Evolutionary conservation across 2,797 vertebrate genomes (phyloP).

Genomic region (Silurus lanzhouensis): DNA sequence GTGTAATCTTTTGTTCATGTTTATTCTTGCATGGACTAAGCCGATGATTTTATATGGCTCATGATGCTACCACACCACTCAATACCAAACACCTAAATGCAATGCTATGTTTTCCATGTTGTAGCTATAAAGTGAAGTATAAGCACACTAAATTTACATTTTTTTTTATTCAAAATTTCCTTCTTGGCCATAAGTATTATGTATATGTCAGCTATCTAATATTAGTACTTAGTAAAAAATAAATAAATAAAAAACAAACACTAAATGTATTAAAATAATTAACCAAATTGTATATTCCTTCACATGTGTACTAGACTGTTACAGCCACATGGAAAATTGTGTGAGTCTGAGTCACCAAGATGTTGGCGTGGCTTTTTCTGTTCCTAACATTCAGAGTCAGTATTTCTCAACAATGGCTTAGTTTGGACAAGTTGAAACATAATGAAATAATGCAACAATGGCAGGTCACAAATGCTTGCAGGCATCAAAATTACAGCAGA

Average conservation of each 20-base stretch:
- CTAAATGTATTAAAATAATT: neutral
- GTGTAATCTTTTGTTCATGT: slow-evolving; percentile 30
- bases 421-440: slow-evolving; percentile 56
- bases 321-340: slow-evolving; percentile 36
- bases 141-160: neutral
- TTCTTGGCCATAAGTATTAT: neutral
- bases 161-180: neutral
- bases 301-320: neutral
- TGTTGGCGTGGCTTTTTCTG: slow-evolving; percentile 37
- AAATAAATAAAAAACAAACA: neutral
- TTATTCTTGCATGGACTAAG: slow-evolving; percentile 15
- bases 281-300: neutral
- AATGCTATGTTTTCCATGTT: neutral
- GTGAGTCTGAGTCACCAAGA: slow-evolving; percentile 52
- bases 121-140: neutral
- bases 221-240: neutral
- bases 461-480: slow-evolving; percentile 11
- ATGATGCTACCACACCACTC: slow-evolving; percentile 20
- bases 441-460: slow-evolving; percentile 46
- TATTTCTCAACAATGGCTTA: slow-evolving; percentile 61
- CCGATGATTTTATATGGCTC: neutral
- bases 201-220: neutral
- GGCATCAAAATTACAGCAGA: slow-evolving; percentile 16
- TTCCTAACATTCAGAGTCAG: slow-evolving; percentile 53
- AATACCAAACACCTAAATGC: neutral